Evolutionary conservation across 1,140 invertebrate genomes (phyloP), one percentile per base, ranked within the genome.

Genomic region (Atta cephalotes): DNA sequence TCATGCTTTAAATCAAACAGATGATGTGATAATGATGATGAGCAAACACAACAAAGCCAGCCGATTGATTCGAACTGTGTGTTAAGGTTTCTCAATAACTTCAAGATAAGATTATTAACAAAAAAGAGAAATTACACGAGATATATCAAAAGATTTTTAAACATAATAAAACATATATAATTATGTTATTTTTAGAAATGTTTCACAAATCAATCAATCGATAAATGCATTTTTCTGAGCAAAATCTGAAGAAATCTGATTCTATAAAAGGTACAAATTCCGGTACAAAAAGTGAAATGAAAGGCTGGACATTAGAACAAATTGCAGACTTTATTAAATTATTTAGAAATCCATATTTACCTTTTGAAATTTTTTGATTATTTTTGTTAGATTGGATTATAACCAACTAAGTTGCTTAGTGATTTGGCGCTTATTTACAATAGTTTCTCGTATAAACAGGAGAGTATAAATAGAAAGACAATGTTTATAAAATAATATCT

Each of bases 31-130:
- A 1, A 95, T 93, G 25, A 25, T 78, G 93, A 92, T 78, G 94
- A 94, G 12, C 95, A 96, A 87, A 95, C 96, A 53, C 96, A 96
- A 21, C 96, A 97, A 87, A 98, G 97, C 93, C 98, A 99, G 95
- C 99, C 99, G 0, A 99, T 99, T 16, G 98, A 99, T 95, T 99
- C 99, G 94, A 99, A 99, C 95, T 99, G 99, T 95, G 99, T 99
- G 56, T 99, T 99, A 88, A 99, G 99, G 93, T 99, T 99, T 95
- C 99, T 99, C 74, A 99, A 99, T 95, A 99, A 99, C 96, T 99
- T 99, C 87, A 99, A 99, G 97, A 98, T 99, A 94, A 93, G 60
- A 89, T 68, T 84, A 49, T n/a, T 14, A 12, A 14, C 18, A 3
- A 51, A 16, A 65, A 58, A 58, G 49, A 35, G 31, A 6, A 0